These are phyloP conservation scores for Luffia ferchaultella DNA, from an alignment of 2,888 invertebrate genomes.

Conservation along the genomic window DNA sequence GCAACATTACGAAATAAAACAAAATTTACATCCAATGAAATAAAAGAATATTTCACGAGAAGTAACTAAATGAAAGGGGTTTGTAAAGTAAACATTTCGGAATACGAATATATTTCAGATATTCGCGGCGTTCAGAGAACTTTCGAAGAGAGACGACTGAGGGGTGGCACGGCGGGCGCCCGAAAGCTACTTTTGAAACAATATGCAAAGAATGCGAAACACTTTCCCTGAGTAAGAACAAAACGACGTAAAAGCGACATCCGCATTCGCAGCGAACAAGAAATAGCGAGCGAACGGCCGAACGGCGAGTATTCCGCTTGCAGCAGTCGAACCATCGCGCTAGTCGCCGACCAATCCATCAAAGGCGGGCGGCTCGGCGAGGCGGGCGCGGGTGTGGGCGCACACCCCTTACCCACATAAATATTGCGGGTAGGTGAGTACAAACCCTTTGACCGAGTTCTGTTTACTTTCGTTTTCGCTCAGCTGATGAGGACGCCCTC, in stretches of 20 bases:
- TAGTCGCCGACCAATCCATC: slow-evolving; percentile 65
- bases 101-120: slow-evolving; percentile 24
- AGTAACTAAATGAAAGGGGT: too few relatives aligned
- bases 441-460: slow-evolving; percentile 69
- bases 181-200: slow-evolving; percentile 36
- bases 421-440: slow-evolving; percentile 66
- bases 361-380: slow-evolving; percentile 51
- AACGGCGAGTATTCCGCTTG: slow-evolving; percentile 25
- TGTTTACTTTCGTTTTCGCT: slow-evolving; percentile 68
- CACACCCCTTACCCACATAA: slow-evolving; percentile 55
- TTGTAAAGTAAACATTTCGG: slow-evolving; percentile 17
- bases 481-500: slow-evolving; percentile 56
- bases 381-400: slow-evolving; percentile 42
- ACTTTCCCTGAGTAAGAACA: slow-evolving; percentile 60
- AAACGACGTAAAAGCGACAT: too few relatives aligned
- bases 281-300: slow-evolving; percentile 44
- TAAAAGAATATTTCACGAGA: slow-evolving; percentile 10
- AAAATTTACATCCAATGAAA: slow-evolving; percentile 8
- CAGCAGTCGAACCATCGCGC: slow-evolving; percentile 55
- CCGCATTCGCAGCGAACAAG: slow-evolving; percentile 37
- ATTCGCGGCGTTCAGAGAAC: slow-evolving; percentile 33
- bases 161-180: slow-evolving; percentile 21
- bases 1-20: too few relatives aligned
- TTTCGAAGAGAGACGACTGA: slow-evolving; percentile 23
- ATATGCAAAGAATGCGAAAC: slow-evolving; percentile 49